Evolutionary conservation across 2,797 vertebrate genomes (phyloP).

Genomic region (Clarias platycephalus): DNA sequence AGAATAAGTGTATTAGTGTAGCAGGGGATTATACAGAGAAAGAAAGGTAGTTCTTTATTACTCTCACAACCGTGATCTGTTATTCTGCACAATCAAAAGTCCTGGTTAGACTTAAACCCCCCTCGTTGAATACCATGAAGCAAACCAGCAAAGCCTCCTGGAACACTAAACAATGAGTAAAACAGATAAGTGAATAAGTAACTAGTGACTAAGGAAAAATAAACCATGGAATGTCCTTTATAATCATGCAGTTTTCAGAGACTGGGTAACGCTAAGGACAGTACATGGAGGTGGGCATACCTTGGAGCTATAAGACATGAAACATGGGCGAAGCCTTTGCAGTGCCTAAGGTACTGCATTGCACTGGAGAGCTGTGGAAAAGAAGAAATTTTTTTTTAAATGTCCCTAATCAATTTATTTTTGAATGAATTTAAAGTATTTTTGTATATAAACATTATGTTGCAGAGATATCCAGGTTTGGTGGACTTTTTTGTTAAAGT

Average conservation of each 20-base stretch:
- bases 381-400: neutral
- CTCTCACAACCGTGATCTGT: no score
- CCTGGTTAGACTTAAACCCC: no score
- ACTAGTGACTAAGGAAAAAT: neutral
- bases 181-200: neutral
- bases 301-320: slow-evolving; percentile 59
- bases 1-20: no score
- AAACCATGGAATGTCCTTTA: neutral
- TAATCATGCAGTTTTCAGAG: neutral
- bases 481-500: no score
- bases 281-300: slow-evolving; percentile 11
- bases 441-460: neutral
- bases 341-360: slow-evolving; percentile 74
- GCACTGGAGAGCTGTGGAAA: slow-evolving; percentile 57
- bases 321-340: slow-evolving; percentile 61
- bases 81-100: no score
- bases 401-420: neutral
- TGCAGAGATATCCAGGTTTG: neutral
- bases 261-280: neutral
- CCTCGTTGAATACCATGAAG: neutral
- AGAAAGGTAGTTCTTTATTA: no score
- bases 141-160: neutral
- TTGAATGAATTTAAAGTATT: neutral
- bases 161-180: neutral
- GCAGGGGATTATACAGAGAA: no score